phyloP scores from a whole-genome alignment of 2,113 vertebrate genomes.

The Ondatra zibethicus region DNA sequence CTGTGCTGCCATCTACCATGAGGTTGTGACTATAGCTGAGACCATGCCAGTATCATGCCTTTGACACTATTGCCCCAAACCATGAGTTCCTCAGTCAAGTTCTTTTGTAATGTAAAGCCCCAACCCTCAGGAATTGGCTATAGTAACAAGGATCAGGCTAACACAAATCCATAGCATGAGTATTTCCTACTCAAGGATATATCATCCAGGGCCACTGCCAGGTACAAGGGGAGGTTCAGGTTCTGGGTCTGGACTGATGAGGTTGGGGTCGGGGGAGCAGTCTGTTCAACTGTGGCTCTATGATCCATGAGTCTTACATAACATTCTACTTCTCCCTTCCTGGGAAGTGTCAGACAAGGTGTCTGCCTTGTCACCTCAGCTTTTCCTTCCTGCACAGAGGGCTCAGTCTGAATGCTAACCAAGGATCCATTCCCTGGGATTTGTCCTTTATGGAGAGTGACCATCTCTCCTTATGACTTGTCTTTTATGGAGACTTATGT shows the following conservation, averaged over 20 bases:
- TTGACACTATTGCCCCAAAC: neutral
- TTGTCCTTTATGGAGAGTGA: neutral
- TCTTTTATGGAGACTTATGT: neutral
- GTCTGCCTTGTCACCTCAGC: neutral
- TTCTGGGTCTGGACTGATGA: neutral
- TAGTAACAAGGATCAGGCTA: neutral
- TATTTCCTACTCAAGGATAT: neutral
- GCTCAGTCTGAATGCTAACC: neutral
- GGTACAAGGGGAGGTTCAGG: neutral
- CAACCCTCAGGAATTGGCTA: neutral
- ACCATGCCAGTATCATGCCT: neutral
- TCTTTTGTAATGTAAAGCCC: neutral
- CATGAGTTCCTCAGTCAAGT: neutral
- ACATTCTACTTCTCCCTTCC: too few species aligned
- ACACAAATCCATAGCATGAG: neutral
- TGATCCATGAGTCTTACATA: too few species aligned
- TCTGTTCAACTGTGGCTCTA: neutral
- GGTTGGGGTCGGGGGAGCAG: accelerated
- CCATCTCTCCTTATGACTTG: neutral
- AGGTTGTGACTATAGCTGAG: neutral
- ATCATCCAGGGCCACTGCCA: neutral
- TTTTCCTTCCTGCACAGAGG: neutral
- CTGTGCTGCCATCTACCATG: neutral
- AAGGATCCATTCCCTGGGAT: neutral
- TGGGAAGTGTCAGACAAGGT: neutral